Base-by-base conservation (phyloP, 1,140 invertebrate genomes). In the Carcinoscorpius rotundicauda region DNA sequence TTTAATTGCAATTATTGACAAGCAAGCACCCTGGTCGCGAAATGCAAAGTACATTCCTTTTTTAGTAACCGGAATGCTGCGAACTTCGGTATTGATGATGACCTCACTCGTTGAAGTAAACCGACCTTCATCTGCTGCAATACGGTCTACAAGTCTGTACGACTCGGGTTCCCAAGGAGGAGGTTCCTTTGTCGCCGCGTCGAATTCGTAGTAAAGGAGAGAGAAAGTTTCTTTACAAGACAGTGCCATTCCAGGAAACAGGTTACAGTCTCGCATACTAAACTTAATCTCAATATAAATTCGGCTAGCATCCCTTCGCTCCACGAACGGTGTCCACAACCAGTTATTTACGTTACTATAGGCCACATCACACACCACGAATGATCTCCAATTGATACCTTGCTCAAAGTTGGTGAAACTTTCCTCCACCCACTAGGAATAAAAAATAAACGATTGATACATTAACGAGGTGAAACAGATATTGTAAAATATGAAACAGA, bases 1-100 rank as follows among this genome's bases (percentile, higher is more conserved):
- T 79, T 94, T 93, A 52, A 98, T 90, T 3, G 93, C 91, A 49
- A 98, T 81, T 4, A 98, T 83, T 9, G 93, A 96, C 66, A 97
- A 93, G 76, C 96, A 98, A 9, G 94, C 93, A n/a, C 82, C 95
- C 77, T 96, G 91, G 78, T 98, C 96, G 72, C 93, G 84, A 75
- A 98, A 97, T n/a, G 95, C 94, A 77, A 98, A 97, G 75, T 97
- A 98, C 3, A 98, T 89, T 53, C 94, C 94, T 75, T 91, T 91
- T 75, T 95, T 95, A 64, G 88, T 92, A 11, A 97, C 88, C 4
- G 93, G 88, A 68, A 98, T 91, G 67, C 89, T 91, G 73, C 94
- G 90, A 0, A 93, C 85, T 79, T 97, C 94, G 1, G 89, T 92
- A 76, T 97, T 97, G 71, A 97, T 93, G 70, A 91, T 87, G 51